phyloP scores from a whole-genome alignment of 2,888 invertebrate genomes.

The Anodontia alba region DNA sequence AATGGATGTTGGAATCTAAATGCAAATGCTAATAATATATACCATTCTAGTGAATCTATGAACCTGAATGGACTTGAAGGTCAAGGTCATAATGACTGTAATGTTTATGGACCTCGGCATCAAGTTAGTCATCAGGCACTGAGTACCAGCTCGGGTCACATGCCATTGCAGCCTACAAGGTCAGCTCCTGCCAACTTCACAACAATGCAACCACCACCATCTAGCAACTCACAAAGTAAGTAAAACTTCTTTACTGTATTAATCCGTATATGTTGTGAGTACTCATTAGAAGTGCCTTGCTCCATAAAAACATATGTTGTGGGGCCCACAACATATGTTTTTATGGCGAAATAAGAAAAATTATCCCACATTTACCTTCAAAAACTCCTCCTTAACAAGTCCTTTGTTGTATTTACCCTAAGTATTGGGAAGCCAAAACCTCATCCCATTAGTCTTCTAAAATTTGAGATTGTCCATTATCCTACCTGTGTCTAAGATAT shows the following conservation, averaged over 20 bases:
- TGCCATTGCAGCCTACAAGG: slow-evolving; percentile 80
- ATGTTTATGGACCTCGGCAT: slow-evolving; percentile 35
- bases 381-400: too few species aligned
- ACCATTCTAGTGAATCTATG: slow-evolving; percentile 51
- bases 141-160: slow-evolving; percentile 44
- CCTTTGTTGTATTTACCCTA: too few species aligned
- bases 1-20: slow-evolving; percentile 49
- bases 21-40: slow-evolving; percentile 35
- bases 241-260: slow-evolving; percentile 19
- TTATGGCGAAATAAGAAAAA: too few species aligned
- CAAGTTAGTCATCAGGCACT: slow-evolving; percentile 39
- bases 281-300: too few species aligned
- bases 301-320: too few species aligned
- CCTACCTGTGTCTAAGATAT: too few species aligned
- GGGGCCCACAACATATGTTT: too few species aligned
- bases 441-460: too few species aligned
- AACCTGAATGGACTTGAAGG: slow-evolving; percentile 52
- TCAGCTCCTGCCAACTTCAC: slow-evolving; percentile 82
- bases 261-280: too few species aligned
- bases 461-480: too few species aligned
- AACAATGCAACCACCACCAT: slow-evolving; percentile 59
- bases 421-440: too few species aligned
- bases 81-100: slow-evolving; percentile 53
- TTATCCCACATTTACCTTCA: too few species aligned
- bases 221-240: slow-evolving; percentile 59